Evolutionary conservation across 2,113 vertebrate genomes (phyloP).

Genomic region (Leucoraja erinaceus): DNA sequence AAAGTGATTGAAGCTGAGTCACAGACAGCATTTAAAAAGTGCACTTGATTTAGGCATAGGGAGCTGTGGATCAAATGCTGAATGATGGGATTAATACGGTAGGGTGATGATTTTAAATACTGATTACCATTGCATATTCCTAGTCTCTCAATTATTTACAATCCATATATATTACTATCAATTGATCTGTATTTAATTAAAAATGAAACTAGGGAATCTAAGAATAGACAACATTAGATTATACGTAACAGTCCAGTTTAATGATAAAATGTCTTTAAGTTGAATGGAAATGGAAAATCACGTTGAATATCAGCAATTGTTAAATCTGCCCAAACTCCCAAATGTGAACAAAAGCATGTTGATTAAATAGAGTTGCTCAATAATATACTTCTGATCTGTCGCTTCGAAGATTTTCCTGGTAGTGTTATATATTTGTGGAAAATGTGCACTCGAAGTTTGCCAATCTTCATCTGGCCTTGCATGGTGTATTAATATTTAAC

Average conservation of each 20-base stretch:
- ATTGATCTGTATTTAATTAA: background rate
- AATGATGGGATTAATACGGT: too few species aligned
- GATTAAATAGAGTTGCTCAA: background rate
- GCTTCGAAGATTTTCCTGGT: background rate
- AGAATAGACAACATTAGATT: background rate
- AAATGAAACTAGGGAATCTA: background rate
- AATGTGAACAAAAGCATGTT: background rate
- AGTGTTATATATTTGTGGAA: background rate
- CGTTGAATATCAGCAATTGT: background rate
- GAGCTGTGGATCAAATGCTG: too few species aligned
- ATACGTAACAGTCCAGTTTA: background rate
- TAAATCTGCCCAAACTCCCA: background rate
- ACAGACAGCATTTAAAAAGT: too few species aligned
- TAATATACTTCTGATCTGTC: background rate
- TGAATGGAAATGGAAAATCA: background rate
- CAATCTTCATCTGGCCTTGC: background rate
- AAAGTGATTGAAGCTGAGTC: too few species aligned
- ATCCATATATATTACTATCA: background rate
- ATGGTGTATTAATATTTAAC: background rate
- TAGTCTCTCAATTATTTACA: background rate
- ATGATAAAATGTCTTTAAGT: background rate
- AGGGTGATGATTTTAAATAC: too few species aligned
- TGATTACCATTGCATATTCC: background rate
- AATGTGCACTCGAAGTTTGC: background rate
- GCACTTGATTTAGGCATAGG: too few species aligned